phyloP scores from a whole-genome alignment of 2,113 vertebrate species.

The Nerophis ophidion region DNA sequence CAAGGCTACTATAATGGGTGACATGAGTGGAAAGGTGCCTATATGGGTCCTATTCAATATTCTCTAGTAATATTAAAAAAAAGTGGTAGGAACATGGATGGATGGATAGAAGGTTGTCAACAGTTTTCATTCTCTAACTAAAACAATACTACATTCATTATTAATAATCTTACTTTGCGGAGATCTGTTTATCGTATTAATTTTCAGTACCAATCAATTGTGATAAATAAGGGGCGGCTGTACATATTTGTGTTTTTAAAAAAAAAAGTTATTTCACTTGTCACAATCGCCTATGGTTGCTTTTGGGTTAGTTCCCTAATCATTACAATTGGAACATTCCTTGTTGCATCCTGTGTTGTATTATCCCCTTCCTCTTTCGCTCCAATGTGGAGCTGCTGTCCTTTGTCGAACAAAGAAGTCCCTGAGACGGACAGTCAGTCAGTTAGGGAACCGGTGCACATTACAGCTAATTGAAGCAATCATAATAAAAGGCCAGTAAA shows the following conservation, averaged over 20 bases:
- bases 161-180: too few relatives aligned
- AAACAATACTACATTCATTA: too few relatives aligned
- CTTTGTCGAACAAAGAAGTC: conserved; percentile 3
- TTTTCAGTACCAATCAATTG: too few relatives aligned
- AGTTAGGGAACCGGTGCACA: conserved; percentile 29
- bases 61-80: too few relatives aligned
- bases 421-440: conserved; percentile 26
- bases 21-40: too few relatives aligned
- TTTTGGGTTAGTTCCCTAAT: not conserved
- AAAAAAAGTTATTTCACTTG: not conserved
- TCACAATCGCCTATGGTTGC: not conserved
- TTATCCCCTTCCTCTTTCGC: not conserved
- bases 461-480: conserved; percentile 59
- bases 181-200: too few relatives aligned
- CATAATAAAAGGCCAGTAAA: conserved; percentile 65
- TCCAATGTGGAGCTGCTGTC: not conserved
- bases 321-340: not conserved
- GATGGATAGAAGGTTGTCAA: too few relatives aligned
- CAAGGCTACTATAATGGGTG: too few relatives aligned
- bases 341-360: not conserved
- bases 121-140: too few relatives aligned
- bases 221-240: too few relatives aligned
- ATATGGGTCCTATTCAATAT: too few relatives aligned
- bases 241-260: not conserved
- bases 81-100: too few relatives aligned